A percentile compares a stretch with the other conserved stretches of the same genome.
Conservation (phyloP, 2,797 vertebrate species). For the Pangasius macronema region DNA sequence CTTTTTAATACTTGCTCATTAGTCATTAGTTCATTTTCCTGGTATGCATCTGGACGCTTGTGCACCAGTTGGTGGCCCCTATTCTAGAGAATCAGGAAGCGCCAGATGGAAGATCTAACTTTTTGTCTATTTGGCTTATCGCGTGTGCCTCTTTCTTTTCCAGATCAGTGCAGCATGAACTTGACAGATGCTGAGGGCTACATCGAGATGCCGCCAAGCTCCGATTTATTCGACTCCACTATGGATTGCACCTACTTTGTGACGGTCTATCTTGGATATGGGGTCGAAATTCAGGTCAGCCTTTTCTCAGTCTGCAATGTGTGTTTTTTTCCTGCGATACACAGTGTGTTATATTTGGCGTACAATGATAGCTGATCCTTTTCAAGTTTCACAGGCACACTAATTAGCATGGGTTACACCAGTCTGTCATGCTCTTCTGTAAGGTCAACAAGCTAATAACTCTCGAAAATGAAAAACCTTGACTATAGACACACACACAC, state of each 20-base stretch:
- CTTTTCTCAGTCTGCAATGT: constrained; percentile 4
- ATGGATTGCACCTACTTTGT: constrained; percentile 91
- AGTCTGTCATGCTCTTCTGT: background rate
- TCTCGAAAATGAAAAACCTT: background rate
- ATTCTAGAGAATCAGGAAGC: background rate
- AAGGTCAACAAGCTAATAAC: constrained; percentile 19
- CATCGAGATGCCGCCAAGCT: constrained; percentile 79
- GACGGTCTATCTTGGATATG: constrained; percentile 92
- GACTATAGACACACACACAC: background rate
- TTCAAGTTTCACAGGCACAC: background rate
- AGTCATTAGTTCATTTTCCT: background rate
- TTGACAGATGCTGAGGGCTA: constrained; percentile 88
- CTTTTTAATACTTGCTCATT: background rate
- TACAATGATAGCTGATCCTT: background rate
- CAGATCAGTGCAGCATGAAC: constrained; percentile 88
- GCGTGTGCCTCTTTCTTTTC: constrained; percentile 11
- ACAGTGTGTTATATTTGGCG: background rate
- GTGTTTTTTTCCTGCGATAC: background rate
- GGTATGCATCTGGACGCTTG: background rate
- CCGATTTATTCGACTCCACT: constrained; percentile 64
- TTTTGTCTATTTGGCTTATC: background rate
- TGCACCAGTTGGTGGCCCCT: background rate
- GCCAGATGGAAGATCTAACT: background rate
- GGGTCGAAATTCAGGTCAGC: constrained; percentile 95
- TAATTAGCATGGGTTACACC: background rate